A percentile compares a stretch with the other conserved stretches of the same genome.
phyloP scores from a whole-genome alignment of 2,113 vertebrate genomes.

The Pao palembangensis region DNA sequence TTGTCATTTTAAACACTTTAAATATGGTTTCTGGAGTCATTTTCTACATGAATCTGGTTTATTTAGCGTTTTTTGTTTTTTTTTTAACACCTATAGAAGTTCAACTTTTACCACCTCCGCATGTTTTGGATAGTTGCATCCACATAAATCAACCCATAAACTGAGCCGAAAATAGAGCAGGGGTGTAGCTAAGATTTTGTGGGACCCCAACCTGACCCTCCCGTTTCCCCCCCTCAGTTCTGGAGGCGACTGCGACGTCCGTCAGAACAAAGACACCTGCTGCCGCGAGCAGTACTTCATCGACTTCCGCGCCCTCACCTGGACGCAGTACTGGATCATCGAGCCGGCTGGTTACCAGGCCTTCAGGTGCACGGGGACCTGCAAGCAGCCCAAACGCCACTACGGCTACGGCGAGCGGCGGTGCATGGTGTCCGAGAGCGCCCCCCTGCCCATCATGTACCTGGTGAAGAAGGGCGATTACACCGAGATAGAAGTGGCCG shows the following conservation, averaged over 20 bases:
- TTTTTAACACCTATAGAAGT: not conserved
- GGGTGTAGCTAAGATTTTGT: conserved; percentile 9
- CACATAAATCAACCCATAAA: not conserved
- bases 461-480: conserved; percentile 84
- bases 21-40: conserved; percentile 43
- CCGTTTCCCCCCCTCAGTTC: conserved; percentile 62
- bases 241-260: conserved; percentile 77
- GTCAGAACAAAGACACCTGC: conserved; percentile 65
- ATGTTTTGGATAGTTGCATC: no score
- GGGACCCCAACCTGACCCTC: conserved; percentile 4
- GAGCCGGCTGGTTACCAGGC: conserved; percentile 82
- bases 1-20: not conserved
- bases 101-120: no score
- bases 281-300: conserved; percentile 82
- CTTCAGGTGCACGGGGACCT: conserved; percentile 76
- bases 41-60: not conserved
- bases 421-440: conserved; percentile 76
- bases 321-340: conserved; percentile 86
- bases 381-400: conserved; percentile 74
- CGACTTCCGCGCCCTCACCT: conserved; percentile 80
- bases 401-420: conserved; percentile 73
- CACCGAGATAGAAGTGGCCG: conserved; percentile 87
- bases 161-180: not conserved
- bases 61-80: not conserved
- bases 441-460: conserved; percentile 87